phyloP scores from a whole-genome alignment of 2,113 vertebrate species.

The Hippopotamus amphibius region DNA sequence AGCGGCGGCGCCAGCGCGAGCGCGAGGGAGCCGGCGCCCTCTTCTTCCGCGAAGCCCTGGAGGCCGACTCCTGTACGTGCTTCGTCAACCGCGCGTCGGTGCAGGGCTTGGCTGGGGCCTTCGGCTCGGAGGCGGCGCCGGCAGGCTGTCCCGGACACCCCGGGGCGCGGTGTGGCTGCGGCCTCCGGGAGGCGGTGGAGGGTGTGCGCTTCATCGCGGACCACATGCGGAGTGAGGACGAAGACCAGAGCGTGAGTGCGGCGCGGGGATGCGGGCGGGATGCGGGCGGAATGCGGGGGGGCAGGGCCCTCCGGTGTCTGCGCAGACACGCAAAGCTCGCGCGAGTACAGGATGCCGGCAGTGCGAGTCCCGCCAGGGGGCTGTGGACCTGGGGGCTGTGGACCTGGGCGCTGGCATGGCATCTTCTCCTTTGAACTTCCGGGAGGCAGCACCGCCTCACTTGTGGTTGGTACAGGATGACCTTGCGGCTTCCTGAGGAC shows the following conservation, averaged over 20 bases:
- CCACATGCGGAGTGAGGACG: slow-evolving; percentile 97
- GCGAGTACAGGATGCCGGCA: accelerated
- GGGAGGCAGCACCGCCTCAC: accelerated
- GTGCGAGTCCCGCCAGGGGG: accelerated
- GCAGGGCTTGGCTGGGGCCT: slow-evolving; percentile 89
- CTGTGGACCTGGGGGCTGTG: not conserved
- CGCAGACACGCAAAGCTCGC: not conserved
- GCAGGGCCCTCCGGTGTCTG: not conserved
- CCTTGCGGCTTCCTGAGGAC: not conserved
- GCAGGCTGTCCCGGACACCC: slow-evolving; percentile 82
- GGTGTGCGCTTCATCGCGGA: slow-evolving; percentile 97
- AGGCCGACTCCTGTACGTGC: slow-evolving; percentile 90
- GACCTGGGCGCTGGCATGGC: not conserved
- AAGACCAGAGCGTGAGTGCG: slow-evolving; percentile 96
- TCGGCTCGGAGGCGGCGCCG: slow-evolving; percentile 76
- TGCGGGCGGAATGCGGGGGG: accelerated
- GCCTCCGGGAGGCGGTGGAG: slow-evolving; percentile 94
- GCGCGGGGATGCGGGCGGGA: accelerated
- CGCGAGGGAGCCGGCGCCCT: not conserved
- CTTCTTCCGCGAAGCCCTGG: slow-evolving; percentile 78
- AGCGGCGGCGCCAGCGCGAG: slow-evolving; percentile 89
- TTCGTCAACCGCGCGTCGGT: slow-evolving; percentile 91
- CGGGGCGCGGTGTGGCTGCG: slow-evolving; percentile 81
- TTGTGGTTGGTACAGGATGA: not conserved
- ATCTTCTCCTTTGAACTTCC: not conserved